Percentiles rank a stretch among this genome's conserved stretches.
These are phyloP conservation scores for Lasioglossum villosulum DNA, from an alignment of 2,888 invertebrate genomes.

Conservation along the genomic window DNA sequence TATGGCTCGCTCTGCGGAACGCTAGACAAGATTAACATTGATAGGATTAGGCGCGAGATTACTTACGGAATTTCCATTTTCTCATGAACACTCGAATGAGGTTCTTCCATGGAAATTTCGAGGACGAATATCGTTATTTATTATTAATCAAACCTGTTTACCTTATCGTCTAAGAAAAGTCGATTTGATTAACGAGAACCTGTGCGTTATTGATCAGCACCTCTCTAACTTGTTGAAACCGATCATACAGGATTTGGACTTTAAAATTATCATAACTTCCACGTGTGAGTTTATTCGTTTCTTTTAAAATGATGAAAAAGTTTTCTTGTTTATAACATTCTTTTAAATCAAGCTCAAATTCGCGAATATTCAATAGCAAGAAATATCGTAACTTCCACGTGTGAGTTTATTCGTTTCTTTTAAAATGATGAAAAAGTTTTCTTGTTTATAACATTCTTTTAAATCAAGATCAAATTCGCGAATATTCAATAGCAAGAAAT, in stretches of 20 bases:
- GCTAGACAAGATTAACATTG: constrained; percentile 47
- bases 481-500: too few relatives aligned
- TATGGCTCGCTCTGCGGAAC: constrained; percentile 18
- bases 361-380: too few relatives aligned
- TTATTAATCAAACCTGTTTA: background rate
- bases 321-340: background rate
- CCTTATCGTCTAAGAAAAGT: background rate
- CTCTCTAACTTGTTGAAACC: background rate
- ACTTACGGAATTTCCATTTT: constrained; percentile 31
- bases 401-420: too few relatives aligned
- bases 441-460: too few relatives aligned
- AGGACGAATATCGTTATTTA: background rate
- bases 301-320: background rate
- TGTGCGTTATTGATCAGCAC: background rate
- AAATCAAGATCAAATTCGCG: too few relatives aligned
- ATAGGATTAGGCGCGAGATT: constrained; percentile 35
- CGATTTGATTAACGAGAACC: background rate
- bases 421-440: too few relatives aligned
- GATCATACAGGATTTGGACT: background rate
- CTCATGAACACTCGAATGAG: background rate
- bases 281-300: background rate
- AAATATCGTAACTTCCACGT: too few relatives aligned
- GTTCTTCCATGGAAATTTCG: background rate
- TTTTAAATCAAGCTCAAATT: too few relatives aligned
- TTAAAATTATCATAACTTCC: background rate